Conservation (phyloP, 37 sponge, comb jelly and placozoan genomes). For the Sycon ciliatum region DNA sequence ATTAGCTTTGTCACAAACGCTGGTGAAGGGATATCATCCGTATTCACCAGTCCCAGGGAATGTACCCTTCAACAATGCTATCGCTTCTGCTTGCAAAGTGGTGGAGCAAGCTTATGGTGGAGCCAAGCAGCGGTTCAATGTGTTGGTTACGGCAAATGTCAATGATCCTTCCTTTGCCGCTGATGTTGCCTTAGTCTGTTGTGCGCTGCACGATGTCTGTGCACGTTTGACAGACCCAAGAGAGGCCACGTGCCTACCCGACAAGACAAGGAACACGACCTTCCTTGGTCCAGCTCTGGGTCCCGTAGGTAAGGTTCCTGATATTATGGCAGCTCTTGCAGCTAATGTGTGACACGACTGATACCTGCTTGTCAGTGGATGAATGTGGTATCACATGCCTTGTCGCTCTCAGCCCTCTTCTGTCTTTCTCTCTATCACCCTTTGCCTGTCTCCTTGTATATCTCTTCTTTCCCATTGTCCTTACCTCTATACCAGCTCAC, state of each 20-base stretch:
- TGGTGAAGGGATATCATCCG: slow-evolving; percentile 25
- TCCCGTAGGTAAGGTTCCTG: too few species aligned
- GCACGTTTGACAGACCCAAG: slow-evolving; percentile 9
- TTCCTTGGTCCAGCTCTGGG: too few species aligned
- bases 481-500: too few species aligned
- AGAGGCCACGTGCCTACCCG: slow-evolving; percentile 10
- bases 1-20: background rate
- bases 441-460: too few species aligned
- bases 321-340: too few species aligned
- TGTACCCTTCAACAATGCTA: slow-evolving; percentile 14
- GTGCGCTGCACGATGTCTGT: slow-evolving; percentile 21
- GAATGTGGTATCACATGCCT: too few species aligned
- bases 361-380: too few species aligned
- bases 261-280: too few species aligned
- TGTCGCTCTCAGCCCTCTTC: too few species aligned
- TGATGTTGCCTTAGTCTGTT: slow-evolving; percentile 19
- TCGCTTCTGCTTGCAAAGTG: slow-evolving; percentile 17
- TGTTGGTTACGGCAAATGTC: slow-evolving; percentile 13
- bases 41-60: background rate
- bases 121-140: slow-evolving; percentile 18
- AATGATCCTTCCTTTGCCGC: slow-evolving; percentile 21
- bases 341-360: too few species aligned
- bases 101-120: slow-evolving; percentile 32
- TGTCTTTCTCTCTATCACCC: too few species aligned
- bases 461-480: too few species aligned